Evolutionary conservation across 1,140 invertebrate species (phyloP).

Genomic region (Tetranychus cinnabarinus): DNA sequence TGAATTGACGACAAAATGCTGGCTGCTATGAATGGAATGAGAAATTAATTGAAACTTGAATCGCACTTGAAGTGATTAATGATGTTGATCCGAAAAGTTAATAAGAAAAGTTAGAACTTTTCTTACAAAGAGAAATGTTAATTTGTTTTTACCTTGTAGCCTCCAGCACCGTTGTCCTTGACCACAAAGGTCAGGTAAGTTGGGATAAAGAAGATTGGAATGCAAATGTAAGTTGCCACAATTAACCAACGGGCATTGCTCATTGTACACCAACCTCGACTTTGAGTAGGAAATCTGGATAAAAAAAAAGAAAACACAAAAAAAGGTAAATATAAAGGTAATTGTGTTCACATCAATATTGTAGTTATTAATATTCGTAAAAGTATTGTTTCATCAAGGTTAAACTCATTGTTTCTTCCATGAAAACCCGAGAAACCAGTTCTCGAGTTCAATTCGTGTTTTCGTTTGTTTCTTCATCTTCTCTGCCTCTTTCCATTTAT

Average conservation of each 20-base stretch:
- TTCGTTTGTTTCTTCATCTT: too few species aligned
- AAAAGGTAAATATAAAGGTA: background rate
- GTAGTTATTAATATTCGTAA: background rate
- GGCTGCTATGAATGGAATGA: too few species aligned
- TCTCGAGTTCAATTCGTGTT: too few species aligned
- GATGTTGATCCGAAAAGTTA: background rate
- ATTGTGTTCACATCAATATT: background rate
- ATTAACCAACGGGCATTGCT: conserved; percentile 43
- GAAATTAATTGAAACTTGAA: too few species aligned
- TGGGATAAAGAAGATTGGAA: conserved; percentile 45
- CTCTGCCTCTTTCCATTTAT: too few species aligned
- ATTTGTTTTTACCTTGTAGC: conserved; percentile 29
- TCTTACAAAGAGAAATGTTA: background rate
- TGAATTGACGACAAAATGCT: too few species aligned
- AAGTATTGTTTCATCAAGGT: too few species aligned
- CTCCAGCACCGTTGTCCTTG: conserved; percentile 29
- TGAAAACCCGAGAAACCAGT: too few species aligned
- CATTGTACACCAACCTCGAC: conserved; percentile 9
- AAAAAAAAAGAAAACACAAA: background rate
- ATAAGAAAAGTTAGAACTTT: background rate
- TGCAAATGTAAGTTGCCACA: conserved; percentile 39
- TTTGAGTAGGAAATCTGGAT: conserved; percentile 9
- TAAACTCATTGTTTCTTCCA: too few species aligned
- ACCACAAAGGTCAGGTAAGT: conserved; percentile 13
- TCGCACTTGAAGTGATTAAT: too few species aligned